phyloP scores from a whole-genome alignment of 2,888 invertebrate species.

The Ectemnius cavifrons region DNA sequence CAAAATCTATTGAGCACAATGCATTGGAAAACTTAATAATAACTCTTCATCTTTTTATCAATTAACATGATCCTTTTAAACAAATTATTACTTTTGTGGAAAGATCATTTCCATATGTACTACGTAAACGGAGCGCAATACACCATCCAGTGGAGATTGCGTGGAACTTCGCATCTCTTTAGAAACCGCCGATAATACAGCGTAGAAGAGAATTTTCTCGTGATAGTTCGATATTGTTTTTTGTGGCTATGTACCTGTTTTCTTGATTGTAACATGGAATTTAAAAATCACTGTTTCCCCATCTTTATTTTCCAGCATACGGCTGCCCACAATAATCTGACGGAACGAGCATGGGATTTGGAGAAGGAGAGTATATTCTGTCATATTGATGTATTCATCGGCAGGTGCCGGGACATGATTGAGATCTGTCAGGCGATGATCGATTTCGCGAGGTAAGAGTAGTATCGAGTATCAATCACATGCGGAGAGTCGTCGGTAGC shows the following conservation, averaged over 20 bases:
- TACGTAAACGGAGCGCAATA: constrained; percentile 1
- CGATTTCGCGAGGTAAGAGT: constrained; percentile 85
- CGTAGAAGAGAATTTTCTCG: not conserved
- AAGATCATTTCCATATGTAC: not conserved
- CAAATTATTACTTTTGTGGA: not conserved
- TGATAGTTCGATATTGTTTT: not conserved
- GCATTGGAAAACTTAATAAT: too few relatives aligned
- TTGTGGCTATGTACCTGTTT: not conserved
- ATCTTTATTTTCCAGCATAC: constrained; percentile 78
- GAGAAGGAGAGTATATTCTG: constrained; percentile 91
- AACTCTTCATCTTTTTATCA: too few relatives aligned
- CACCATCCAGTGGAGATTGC: constrained; percentile 15
- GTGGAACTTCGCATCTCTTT: not conserved
- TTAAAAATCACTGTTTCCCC: not conserved
- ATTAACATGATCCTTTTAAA: not conserved
- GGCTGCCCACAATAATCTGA: constrained; percentile 80
- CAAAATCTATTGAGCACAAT: constrained; percentile 14
- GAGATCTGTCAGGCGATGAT: constrained; percentile 94
- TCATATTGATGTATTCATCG: constrained; percentile 91
- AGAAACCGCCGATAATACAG: constrained; percentile 20
- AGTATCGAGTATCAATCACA: not conserved
- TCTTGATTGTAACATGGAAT: not conserved
- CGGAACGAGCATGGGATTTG: constrained; percentile 84
- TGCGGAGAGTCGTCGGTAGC: not conserved
- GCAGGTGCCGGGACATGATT: constrained; percentile 90